Base-by-base conservation (phyloP, 2,113 vertebrate genomes). In the Sapajus apella region DNA sequence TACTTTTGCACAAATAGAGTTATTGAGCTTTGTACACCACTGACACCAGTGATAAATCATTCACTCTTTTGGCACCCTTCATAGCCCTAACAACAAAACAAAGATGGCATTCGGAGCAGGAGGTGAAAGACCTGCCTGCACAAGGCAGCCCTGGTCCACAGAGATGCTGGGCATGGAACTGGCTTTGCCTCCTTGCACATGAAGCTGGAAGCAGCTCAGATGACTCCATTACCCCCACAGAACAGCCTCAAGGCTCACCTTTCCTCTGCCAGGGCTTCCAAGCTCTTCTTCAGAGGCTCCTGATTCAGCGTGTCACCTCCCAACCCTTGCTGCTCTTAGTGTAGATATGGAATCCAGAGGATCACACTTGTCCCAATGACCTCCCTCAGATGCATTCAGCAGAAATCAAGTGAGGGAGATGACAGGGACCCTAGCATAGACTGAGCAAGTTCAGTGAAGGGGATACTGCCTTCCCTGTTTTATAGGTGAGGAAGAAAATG, bases 11-110 rank as follows among this genome's bases (percentile, higher is more conserved):
- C n/a, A 82, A 27, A 86, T 35, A 91, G 56, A 80, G 85, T 68
- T 90, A 72, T n/a, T 83, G 35, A 92, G 70, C 40, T 91, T 94
- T 81, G 58, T 61, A 84, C 32, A 81, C 81, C 86, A 82, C 72
- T 81, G 87, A 87, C 68, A 93, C 30, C 55, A 88, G 20, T 50
- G 66, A 96, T n/a, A 58, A 93, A 96, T 87, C 75, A 55, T 47
- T 92, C 64, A 91, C 52, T 93, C 86, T 95, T 73, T 84, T 97
- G 96, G 96, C 87, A 95, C 6, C 61, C 11, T 58, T n/a, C 5
- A 0, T 84, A 86, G 79, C 61, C 35, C 79, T 58, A 89, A 82
- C 45, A 50, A 64, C 32, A 7, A 96, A 80, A 97, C 93, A 97
- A 95, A 96, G 92, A 76, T 0, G 0, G 37, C 77, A 96, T 97